phyloP scores from a whole-genome alignment of 2,888 invertebrate species.

The Diogma glabrata region DNA sequence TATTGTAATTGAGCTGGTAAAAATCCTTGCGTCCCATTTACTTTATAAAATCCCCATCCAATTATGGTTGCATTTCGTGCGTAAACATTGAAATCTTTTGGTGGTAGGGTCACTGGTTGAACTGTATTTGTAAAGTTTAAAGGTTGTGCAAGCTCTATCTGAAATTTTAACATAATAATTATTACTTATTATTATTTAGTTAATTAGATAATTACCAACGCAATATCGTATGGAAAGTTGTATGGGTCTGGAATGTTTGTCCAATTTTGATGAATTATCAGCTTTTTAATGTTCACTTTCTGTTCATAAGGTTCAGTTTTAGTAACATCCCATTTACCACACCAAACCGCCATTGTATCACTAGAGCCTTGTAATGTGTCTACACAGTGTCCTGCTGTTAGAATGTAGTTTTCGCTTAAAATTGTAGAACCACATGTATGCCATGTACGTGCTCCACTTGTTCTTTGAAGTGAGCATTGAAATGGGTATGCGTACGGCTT shows the following conservation, averaged over 20 bases:
- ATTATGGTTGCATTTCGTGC: background rate
- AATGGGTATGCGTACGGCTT: background rate
- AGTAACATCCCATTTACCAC: constrained; percentile 5
- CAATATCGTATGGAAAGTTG: constrained; percentile 3
- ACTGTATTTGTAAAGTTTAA: background rate
- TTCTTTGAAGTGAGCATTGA: background rate
- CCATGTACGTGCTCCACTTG: background rate
- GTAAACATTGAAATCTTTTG: background rate
- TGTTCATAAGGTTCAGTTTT: background rate
- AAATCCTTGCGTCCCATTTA: background rate
- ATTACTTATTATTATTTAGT: too few relatives aligned
- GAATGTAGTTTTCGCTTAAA: background rate
- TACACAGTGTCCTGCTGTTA: background rate
- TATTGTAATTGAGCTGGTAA: background rate
- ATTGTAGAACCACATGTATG: background rate
- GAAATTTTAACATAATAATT: background rate
- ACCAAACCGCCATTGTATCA: background rate
- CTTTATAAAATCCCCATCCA: constrained; percentile 3
- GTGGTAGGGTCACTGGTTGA: background rate
- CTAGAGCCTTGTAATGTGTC: background rate
- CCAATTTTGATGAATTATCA: background rate
- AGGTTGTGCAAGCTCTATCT: background rate
- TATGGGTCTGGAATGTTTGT: background rate
- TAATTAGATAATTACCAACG: background rate
- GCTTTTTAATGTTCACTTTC: background rate